Evolutionary conservation across 2,797 vertebrate genomes (phyloP), one percentile per base, ranked within the genome.

Genomic region (Craterocephalus amniculus): DNA sequence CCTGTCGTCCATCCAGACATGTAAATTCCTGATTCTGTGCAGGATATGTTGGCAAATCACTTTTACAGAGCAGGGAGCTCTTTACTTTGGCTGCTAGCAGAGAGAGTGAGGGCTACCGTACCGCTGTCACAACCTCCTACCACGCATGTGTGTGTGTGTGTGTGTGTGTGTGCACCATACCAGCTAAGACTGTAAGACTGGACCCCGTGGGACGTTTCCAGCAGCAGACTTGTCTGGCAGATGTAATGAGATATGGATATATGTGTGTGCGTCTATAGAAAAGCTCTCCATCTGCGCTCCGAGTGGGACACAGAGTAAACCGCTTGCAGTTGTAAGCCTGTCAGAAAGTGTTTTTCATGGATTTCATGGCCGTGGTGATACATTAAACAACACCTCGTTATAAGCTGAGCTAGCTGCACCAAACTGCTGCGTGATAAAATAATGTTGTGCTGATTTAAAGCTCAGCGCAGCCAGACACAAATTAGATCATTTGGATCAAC

Each of bases 11-110:
- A 91, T 89, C 86, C 88, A 92, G 88, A 91, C 91, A 87, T 91
- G 90, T 89, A 88, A 91, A 94, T 87, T 91, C 80, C 87, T 88
- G 77, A 58, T 90, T 87, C 86, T 89, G 87, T 91, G 90, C 87
- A 85, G 88, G 89, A 89, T 90, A 84, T 88, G 86, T 92, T 88
- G 88, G 88, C 87, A 91, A 92, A 93, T 93, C 84, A 88, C 90
- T 92, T 94, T 94, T 85, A 92, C 90, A 93, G 91, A 91, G 87
- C 81, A 80, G 84, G 82, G 83, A 76, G 82, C 81, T 92, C 91
- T 93, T 93, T 93, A 89, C 88, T 92, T 93, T 93, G 93, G 92
- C 92, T 88, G 80, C 80, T 83, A 66, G 74, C 58, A 70, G 76
- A 79, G 83, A 81, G 85, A 85, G 69, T 61, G 74, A 91, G 84